Evolutionary conservation across 2,888 invertebrate species (phyloP).

Genomic region (Stegophylla sp.): DNA sequence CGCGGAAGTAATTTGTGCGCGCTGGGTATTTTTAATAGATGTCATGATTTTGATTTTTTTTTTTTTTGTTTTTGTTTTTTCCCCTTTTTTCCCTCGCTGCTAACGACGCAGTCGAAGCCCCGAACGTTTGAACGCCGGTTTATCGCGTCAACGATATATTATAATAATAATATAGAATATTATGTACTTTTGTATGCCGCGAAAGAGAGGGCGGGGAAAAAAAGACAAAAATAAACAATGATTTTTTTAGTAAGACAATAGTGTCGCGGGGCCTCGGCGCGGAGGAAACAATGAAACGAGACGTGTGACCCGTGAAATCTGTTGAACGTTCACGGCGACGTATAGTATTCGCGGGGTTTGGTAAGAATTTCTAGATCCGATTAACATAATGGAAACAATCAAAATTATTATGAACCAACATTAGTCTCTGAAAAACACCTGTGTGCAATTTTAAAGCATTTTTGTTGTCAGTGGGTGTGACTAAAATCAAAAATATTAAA

Average conservation of each 20-base stretch:
- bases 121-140: constrained; percentile 46
- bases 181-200: not conserved
- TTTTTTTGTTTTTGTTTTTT: not conserved
- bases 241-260: constrained; percentile 22
- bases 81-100: too few species aligned
- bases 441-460: too few species aligned
- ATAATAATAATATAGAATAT: too few species aligned
- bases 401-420: constrained; percentile 2
- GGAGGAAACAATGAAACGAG: constrained; percentile 14
- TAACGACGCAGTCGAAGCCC: constrained; percentile 22
- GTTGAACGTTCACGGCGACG: constrained; percentile 4
- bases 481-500: too few species aligned
- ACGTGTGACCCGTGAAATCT: constrained; percentile 29
- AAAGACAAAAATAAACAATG: not conserved
- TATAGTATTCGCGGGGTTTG: not conserved
- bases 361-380: constrained; percentile 17
- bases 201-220: not conserved
- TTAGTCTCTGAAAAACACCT: not conserved
- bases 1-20: constrained; percentile 21
- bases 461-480: too few species aligned
- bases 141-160: constrained; percentile 24
- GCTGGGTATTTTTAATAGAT: constrained; percentile 36
- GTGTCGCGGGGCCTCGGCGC: not conserved
- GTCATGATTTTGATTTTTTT: constrained; percentile 2
- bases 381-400: constrained; percentile 38